Percentiles rank a stretch among this genome's conserved stretches.
Conservation (phyloP, 2,797 vertebrate species). For the Alectoris magna region DNA sequence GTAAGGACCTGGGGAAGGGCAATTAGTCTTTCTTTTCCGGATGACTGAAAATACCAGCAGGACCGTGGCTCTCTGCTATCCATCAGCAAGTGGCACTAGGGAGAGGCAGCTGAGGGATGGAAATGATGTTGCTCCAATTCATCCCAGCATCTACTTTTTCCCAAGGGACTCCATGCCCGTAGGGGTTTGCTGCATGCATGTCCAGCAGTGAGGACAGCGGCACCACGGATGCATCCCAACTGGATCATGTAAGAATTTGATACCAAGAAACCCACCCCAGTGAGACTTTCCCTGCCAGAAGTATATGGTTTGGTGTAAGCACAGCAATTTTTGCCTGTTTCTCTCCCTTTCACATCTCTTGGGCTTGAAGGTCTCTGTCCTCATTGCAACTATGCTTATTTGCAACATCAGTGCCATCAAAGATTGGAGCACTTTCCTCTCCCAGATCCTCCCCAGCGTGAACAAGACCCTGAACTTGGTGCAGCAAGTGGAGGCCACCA, state of each 20-base stretch:
- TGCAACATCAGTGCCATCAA: conserved; percentile 90
- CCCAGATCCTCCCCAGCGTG: conserved; percentile 87
- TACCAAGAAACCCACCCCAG: conserved; percentile 5
- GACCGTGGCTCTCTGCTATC: neutral
- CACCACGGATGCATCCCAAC: neutral
- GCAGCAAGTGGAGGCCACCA: conserved; percentile 83
- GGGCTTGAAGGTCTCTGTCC: conserved; percentile 31
- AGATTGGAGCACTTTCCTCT: conserved; percentile 90
- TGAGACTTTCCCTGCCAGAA: neutral
- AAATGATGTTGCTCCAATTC: conserved; percentile 34
- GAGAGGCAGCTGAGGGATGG: neutral
- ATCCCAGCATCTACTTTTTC: conserved; percentile 19
- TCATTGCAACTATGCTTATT: conserved; percentile 81
- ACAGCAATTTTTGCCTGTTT: neutral
- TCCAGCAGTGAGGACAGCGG: neutral
- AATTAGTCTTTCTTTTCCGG: conserved; percentile 38
- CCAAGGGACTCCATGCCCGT: conserved; percentile 38
- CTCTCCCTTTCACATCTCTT: conserved; percentile 31
- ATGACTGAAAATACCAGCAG: conserved; percentile 61
- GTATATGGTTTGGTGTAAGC: conserved; percentile 23
- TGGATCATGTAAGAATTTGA: conserved; percentile 32
- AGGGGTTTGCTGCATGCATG: neutral
- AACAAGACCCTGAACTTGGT: conserved; percentile 87
- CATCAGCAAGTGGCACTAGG: neutral
- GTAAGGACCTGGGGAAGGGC: conserved; percentile 26